Evolutionary conservation across 2,113 vertebrate genomes (phyloP).

Genomic region (Heterocephalus glaber): DNA sequence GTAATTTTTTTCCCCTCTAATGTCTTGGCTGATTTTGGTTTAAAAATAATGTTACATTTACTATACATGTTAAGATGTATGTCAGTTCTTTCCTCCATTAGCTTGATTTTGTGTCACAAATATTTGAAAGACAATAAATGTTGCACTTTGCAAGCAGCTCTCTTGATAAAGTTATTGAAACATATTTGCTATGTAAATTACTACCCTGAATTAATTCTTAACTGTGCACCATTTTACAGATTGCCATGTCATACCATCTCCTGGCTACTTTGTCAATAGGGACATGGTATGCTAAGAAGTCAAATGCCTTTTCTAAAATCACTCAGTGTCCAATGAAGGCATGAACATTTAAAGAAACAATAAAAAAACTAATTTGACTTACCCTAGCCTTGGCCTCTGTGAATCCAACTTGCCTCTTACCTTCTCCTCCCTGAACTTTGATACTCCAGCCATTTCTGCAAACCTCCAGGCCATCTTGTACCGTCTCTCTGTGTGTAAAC

Average conservation of each 20-base stretch:
- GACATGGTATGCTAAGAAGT: not conserved
- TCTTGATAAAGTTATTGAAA: slow-evolving; percentile 1
- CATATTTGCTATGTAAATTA: not conserved
- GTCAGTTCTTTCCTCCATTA: slow-evolving; percentile 1
- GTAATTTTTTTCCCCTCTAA: not conserved
- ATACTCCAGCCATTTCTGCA: not conserved
- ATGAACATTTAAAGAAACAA: not conserved
- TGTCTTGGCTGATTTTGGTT: not conserved
- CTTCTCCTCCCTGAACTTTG: not conserved
- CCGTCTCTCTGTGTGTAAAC: not conserved
- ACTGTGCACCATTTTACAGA: not conserved
- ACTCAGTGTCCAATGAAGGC: not conserved
- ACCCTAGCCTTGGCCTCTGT: not conserved
- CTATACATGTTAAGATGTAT: not conserved
- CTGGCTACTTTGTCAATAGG: not conserved
- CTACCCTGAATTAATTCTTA: not conserved
- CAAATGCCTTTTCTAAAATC: not conserved
- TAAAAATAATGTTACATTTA: not conserved
- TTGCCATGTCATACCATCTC: not conserved
- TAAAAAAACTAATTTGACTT: not conserved
- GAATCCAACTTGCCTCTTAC: not conserved
- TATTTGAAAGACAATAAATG: slow-evolving; percentile 21
- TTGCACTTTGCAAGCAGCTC: not conserved
- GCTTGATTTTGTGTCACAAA: slow-evolving; percentile 16
- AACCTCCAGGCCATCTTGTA: not conserved